Evolutionary conservation across 2,888 invertebrate genomes (phyloP).

Genomic region (Athripsodes cinereus): DNA sequence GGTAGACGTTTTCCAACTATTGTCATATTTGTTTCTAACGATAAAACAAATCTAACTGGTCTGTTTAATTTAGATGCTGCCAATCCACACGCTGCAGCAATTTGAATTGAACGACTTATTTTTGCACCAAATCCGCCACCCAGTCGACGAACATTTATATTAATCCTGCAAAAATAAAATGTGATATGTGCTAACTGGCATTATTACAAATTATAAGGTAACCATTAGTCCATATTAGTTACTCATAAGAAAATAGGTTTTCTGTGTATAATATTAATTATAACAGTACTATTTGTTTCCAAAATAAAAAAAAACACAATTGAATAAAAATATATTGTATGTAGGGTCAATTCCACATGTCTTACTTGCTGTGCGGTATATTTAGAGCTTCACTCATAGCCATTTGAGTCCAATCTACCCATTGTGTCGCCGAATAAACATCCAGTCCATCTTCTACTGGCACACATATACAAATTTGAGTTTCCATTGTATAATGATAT

Average conservation of each 20-base stretch:
- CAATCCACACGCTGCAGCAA: slow-evolving; percentile 61
- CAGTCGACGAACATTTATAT: slow-evolving; percentile 62
- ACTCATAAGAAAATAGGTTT: too few species aligned
- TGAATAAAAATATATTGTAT: too few species aligned
- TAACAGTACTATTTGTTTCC: slow-evolving; percentile 23
- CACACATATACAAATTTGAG: slow-evolving; percentile 57
- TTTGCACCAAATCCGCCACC: slow-evolving; percentile 83
- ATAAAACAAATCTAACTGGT: slow-evolving; percentile 58
- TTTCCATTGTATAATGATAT: slow-evolving; percentile 76
- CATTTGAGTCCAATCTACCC: slow-evolving; percentile 55
- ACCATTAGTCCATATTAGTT: too few species aligned
- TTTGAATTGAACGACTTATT: slow-evolving; percentile 53
- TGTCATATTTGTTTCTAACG: slow-evolving; percentile 60
- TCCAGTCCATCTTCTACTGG: slow-evolving; percentile 65
- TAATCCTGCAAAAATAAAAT: slow-evolving; percentile 52
- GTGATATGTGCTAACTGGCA: too few species aligned
- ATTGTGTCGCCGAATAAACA: slow-evolving; percentile 58
- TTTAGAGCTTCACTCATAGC: slow-evolving; percentile 50
- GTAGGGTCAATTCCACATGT: background rate
- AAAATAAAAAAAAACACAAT: slow-evolving; percentile 11
- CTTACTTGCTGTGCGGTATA: slow-evolving; percentile 54
- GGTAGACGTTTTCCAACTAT: slow-evolving; percentile 52
- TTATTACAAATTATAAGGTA: too few species aligned
- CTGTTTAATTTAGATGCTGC: slow-evolving; percentile 54
- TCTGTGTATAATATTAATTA: background rate